These are phyloP conservation scores for Brachyptera putata DNA, from an alignment of 2,888 invertebrate species.

Conservation along the genomic window DNA sequence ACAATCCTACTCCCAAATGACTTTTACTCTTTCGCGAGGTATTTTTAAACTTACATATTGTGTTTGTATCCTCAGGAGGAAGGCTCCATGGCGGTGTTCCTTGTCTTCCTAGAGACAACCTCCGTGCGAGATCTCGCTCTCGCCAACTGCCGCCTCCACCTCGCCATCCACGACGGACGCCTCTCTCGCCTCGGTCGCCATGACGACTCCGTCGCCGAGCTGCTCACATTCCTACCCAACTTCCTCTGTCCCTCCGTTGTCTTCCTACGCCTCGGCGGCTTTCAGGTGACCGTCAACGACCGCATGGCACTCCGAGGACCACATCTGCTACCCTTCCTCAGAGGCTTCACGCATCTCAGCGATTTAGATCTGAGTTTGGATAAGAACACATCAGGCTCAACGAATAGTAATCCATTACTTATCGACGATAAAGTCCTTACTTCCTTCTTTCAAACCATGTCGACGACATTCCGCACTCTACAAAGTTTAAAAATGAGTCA, in stretches of 20 bases:
- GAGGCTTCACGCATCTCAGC: constrained; percentile 49
- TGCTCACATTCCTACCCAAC: constrained; percentile 43
- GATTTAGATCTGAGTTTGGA: constrained; percentile 50
- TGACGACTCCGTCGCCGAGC: constrained; percentile 44
- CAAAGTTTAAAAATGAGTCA: constrained; percentile 45
- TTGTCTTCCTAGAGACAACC: constrained; percentile 49
- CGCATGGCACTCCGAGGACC: constrained; percentile 48
- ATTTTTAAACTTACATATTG: too few relatives aligned
- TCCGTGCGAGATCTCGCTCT: constrained; percentile 51
- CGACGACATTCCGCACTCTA: constrained; percentile 45
- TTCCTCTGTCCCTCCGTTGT: constrained; percentile 48
- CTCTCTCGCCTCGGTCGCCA: constrained; percentile 43
- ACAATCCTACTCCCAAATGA: too few relatives aligned
- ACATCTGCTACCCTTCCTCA: constrained; percentile 47
- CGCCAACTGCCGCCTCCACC: constrained; percentile 51
- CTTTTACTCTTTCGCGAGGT: too few relatives aligned
- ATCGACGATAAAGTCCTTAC: constrained; percentile 48
- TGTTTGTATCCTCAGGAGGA: too few relatives aligned
- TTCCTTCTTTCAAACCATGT: constrained; percentile 47
- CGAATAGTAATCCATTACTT: constrained; percentile 41
- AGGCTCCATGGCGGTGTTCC: constrained; percentile 48
- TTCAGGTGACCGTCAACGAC: constrained; percentile 49
- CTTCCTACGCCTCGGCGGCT: constrained; percentile 49
- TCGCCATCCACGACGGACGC: constrained; percentile 47
- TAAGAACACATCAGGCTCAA: constrained; percentile 42